Conservation (phyloP, 1,140 invertebrate genomes). For the Himalopsyche phryganea region DNA sequence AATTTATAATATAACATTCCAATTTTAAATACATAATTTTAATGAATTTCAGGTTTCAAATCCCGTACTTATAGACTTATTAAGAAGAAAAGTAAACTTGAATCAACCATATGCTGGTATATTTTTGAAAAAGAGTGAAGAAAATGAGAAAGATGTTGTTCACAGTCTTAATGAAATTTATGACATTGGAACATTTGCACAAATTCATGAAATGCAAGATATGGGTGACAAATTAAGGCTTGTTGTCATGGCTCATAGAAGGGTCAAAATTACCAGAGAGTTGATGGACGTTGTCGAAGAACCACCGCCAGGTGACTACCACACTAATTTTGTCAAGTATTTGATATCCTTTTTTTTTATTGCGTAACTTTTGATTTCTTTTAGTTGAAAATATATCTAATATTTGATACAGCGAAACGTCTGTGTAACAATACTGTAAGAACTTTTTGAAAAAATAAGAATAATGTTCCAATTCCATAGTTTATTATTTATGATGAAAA, state of each 20-base stretch:
- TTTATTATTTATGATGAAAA: too few relatives aligned
- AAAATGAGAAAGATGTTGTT: slow-evolving; percentile 86
- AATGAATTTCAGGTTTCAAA: slow-evolving; percentile 70
- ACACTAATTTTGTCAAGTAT: not conserved
- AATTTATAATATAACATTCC: too few relatives aligned
- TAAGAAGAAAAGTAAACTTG: slow-evolving; percentile 90
- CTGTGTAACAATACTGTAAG: too few relatives aligned
- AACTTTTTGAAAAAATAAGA: too few relatives aligned
- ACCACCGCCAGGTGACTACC: slow-evolving; percentile 44
- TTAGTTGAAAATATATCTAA: too few relatives aligned
- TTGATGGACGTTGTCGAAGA: slow-evolving; percentile 67
- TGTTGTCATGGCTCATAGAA: slow-evolving; percentile 90
- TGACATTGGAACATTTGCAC: slow-evolving; percentile 91
- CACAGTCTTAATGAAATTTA: slow-evolving; percentile 85
- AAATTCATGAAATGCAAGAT: slow-evolving; percentile 97
- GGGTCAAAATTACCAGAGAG: slow-evolving; percentile 77
- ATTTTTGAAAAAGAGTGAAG: slow-evolving; percentile 91
- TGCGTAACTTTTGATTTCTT: too few relatives aligned
- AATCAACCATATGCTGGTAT: slow-evolving; percentile 98
- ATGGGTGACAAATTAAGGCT: slow-evolving; percentile 86
- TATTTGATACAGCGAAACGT: too few relatives aligned
- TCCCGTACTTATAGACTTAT: slow-evolving; percentile 82
- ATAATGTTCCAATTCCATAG: too few relatives aligned
- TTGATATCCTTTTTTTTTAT: too few relatives aligned
- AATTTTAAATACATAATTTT: too few relatives aligned